Conservation (phyloP, 2,113 vertebrate species). For the Hippocampus zosterae region DNA sequence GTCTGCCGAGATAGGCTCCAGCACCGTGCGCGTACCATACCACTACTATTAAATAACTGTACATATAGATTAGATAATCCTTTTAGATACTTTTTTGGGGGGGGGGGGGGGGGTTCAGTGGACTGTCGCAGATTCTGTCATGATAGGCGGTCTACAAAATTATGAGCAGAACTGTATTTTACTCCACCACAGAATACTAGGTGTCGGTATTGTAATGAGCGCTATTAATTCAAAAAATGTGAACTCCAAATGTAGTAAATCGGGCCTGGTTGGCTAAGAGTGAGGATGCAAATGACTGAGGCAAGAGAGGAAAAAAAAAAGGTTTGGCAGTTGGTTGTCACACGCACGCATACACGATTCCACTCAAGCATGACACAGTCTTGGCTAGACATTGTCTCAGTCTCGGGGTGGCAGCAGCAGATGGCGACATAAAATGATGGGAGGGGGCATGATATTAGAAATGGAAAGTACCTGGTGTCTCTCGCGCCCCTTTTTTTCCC, state of each 20-base stretch:
- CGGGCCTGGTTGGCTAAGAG: background rate
- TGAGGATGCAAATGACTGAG: background rate
- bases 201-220: background rate
- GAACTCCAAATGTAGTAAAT: background rate
- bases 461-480: slow-evolving; percentile 39
- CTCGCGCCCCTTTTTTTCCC: slow-evolving; percentile 1
- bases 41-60: too few species aligned
- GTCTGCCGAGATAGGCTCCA: too few species aligned
- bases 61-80: too few species aligned
- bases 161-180: background rate
- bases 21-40: too few species aligned
- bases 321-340: background rate
- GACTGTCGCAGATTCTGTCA: background rate
- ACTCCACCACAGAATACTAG: background rate
- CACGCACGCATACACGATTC: background rate
- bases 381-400: background rate
- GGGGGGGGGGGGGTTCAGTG: too few species aligned
- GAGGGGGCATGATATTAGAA: slow-evolving; percentile 8
- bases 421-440: slow-evolving; percentile 6
- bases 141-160: background rate
- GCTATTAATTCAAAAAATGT: background rate
- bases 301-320: background rate
- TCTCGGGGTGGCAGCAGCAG: slow-evolving; percentile 18
- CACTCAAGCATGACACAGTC: slow-evolving; percentile 7
- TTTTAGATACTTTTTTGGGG: too few species aligned